These are phyloP conservation scores for Nesoenas mayeri DNA, from an alignment of 2,113 vertebrate species.

Conservation along the genomic window DNA sequence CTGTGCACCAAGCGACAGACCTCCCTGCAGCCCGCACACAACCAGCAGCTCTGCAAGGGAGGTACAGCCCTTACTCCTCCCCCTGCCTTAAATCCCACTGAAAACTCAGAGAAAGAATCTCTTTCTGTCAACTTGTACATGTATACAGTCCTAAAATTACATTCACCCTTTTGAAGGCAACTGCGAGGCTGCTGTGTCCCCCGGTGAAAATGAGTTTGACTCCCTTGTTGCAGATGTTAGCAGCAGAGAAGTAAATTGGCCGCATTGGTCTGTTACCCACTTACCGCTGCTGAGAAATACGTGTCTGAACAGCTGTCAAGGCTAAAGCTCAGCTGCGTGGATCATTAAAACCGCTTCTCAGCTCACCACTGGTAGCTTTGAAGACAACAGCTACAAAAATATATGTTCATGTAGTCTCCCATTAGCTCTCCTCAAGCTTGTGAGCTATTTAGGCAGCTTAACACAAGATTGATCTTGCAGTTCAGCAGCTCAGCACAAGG, in stretches of 20 bases:
- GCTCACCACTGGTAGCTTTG: background rate
- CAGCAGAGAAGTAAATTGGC: background rate
- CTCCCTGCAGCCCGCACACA: fast-evolving
- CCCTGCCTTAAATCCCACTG: background rate
- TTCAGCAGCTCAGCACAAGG: background rate
- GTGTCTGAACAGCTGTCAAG: background rate
- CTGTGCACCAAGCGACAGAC: background rate
- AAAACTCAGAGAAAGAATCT: background rate
- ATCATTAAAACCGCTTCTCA: conserved; percentile 36
- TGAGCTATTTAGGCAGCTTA: conserved; percentile 2
- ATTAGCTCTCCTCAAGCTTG: background rate
- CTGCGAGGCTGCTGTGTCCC: too few species aligned
- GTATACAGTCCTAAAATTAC: too few species aligned
- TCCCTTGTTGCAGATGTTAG: background rate
- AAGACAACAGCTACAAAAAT: background rate
- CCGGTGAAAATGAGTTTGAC: too few species aligned
- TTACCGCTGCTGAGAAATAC: background rate
- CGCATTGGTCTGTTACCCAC: background rate
- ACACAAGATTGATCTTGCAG: conserved; percentile 11
- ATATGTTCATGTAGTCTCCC: background rate
- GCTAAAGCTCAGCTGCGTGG: background rate
- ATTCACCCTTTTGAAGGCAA: too few species aligned
- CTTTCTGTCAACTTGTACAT: background rate
- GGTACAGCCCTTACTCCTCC: background rate
- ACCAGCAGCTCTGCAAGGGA: background rate